Conservation (phyloP, 2,113 vertebrate genomes). For the Cariama cristata region DNA sequence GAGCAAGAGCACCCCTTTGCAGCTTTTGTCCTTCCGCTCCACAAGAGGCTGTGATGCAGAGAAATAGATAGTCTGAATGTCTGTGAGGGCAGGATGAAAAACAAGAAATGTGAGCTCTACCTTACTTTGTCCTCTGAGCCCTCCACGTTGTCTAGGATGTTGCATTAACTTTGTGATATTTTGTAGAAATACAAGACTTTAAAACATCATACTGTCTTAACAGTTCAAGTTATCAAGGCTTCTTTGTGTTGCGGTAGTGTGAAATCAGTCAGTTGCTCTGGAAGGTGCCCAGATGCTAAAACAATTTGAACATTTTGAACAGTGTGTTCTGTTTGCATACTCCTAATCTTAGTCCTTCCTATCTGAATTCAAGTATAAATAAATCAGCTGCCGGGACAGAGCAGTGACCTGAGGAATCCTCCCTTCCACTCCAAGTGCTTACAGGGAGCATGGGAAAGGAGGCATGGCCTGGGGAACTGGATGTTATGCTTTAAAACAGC, state of each 20-base stretch:
- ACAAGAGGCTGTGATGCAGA: background rate
- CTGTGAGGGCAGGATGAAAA: background rate
- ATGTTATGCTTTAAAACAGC: background rate
- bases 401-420: background rate
- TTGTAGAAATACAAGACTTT: background rate
- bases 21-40: background rate
- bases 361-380: background rate
- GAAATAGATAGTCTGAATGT: background rate
- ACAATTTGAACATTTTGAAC: background rate
- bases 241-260: constrained; percentile 11
- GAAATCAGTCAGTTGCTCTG: background rate
- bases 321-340: background rate
- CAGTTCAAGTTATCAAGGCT: background rate
- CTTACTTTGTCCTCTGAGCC: background rate
- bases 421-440: background rate
- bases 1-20: background rate
- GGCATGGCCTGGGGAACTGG: background rate
- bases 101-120: background rate
- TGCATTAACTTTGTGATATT: background rate
- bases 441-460: background rate
- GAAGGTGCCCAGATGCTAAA: background rate
- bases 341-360: constrained; percentile 6
- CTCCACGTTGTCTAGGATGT: background rate
- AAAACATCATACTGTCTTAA: background rate
- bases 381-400: background rate